Evolutionary conservation across 2,113 vertebrate genomes (phyloP), one percentile per base, ranked within the genome.

Genomic region (Atlantisia rogersi): DNA sequence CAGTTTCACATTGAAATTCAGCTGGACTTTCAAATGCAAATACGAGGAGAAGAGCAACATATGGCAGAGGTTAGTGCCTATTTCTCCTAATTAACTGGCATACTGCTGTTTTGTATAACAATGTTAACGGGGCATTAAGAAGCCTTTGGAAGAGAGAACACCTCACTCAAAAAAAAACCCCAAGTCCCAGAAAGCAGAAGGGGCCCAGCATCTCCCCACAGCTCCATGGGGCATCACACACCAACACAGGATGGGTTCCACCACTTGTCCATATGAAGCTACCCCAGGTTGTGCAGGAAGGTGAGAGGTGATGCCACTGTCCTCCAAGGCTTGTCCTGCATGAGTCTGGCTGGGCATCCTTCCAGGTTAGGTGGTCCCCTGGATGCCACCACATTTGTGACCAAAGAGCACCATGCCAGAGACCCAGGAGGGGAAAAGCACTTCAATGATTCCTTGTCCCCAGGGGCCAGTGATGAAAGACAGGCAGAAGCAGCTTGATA

Each of bases 1-100:
- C 97, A 95, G 95, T 88, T 94, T 89, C 84, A 44, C 96, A 94
- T 85, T 97, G 97, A 97, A 97, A 97, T 97, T 95, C 96, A 96
- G 94, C 90, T 88, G 95, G 96, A 97, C 97, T 97, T 97, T 97
- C 97, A 97, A 97, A 97, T 97, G 97, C 97, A 97, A 97, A 97
- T 97, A 69, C 3, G 9, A 88, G 71, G 90, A 97, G 96, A 96
- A 94, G 93, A 95, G 87, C 91, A 97, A 94, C 97, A 97, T 97
- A 97, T 97, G 97, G 97, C 94, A 91, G 97, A 97, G 96, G 97
- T 97, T 97, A 97, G 96, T 55, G 68, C 25, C 25, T 95, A 96
- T 97, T 97, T 97, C 91, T 97, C 95, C 97, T 97, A 97, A 97
- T 97, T 97, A 97, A 97, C 95, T 42, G 97, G 93, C 86, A 85